These are phyloP conservation scores for Acutogordius australiensis DNA, from an alignment of 2,888 invertebrate genomes.

Conservation along the genomic window DNA sequence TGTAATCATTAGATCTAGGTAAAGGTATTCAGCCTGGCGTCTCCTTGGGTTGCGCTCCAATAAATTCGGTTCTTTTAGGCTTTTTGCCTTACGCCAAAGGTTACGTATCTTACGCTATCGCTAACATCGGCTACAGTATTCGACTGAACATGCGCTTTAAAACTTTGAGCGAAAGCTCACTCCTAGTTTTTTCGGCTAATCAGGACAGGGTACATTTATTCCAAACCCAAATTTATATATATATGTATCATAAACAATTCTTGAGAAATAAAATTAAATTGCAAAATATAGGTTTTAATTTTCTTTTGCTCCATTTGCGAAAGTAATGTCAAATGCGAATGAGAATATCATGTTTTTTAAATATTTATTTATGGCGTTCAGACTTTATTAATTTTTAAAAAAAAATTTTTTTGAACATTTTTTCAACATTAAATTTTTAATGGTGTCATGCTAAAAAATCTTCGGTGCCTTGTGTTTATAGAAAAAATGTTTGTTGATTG, in stretches of 20 bases:
- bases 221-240: no score
- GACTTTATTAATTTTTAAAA: not conserved
- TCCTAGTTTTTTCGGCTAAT: slow-evolving; percentile 3
- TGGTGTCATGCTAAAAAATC: no score
- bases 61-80: not conserved
- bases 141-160: not conserved
- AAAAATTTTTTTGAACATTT: not conserved
- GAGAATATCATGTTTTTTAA: no score
- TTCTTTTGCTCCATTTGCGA: no score
- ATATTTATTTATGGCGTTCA: no score
- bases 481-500: no score
- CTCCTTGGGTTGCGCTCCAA: slow-evolving; percentile 20
- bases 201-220: not conserved
- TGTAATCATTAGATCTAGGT: no score
- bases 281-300: no score
- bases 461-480: no score
- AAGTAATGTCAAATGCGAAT: no score
- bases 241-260: no score
- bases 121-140: not conserved
- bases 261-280: no score
- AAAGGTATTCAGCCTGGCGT: slow-evolving; percentile 16
- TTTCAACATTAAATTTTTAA: not conserved
- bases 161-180: not conserved
- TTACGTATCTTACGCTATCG: not conserved
- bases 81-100: not conserved